phyloP scores from a whole-genome alignment of 2,797 vertebrate species.

The Rhabdomys pumilio region DNA sequence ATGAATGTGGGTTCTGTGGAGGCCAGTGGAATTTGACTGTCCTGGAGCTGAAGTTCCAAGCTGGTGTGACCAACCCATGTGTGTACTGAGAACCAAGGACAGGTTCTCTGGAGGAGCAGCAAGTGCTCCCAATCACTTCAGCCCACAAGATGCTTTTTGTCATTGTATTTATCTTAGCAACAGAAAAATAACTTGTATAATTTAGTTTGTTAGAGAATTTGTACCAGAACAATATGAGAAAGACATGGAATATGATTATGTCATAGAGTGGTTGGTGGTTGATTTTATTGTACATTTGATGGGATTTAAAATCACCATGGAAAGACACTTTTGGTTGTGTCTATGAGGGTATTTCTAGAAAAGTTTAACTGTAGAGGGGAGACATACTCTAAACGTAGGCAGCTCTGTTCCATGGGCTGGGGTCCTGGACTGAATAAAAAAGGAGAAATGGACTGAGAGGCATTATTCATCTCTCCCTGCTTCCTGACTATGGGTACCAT shows the following conservation, averaged over 20 bases:
- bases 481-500: neutral
- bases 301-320: neutral
- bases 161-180: neutral
- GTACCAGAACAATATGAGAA: neutral
- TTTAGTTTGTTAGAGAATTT: slow-evolving; percentile 50
- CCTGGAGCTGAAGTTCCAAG: neutral
- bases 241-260: neutral
- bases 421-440: neutral
- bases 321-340: neutral
- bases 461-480: neutral
- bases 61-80: neutral
- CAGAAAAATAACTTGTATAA: neutral
- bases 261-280: neutral
- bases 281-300: neutral
- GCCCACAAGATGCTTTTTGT: neutral
- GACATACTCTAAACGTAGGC: neutral
- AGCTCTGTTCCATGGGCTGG: neutral
- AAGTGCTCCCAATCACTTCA: neutral
- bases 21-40: neutral
- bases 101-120: neutral
- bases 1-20: neutral
- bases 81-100: neutral
- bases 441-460: neutral
- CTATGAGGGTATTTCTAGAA: neutral
- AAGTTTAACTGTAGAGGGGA: neutral